Base-by-base conservation (phyloP, 1,140 invertebrate genomes). In the Drosophila kohkoa region DNA sequence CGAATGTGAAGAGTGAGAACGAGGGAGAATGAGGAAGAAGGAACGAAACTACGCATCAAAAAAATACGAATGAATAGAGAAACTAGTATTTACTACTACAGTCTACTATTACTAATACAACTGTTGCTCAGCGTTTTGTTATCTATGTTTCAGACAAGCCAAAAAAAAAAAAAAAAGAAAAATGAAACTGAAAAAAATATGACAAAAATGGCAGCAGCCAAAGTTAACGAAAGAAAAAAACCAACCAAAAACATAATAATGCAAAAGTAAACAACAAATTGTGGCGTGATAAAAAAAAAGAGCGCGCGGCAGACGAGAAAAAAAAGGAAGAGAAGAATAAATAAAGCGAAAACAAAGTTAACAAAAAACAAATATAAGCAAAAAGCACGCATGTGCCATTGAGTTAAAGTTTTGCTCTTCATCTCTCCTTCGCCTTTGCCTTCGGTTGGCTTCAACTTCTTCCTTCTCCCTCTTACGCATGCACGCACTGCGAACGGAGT, bases 261-360 rank as follows among this genome's bases (percentile, higher is more conserved):
- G 81, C 75, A 65, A 79, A 79, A 82, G 82, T 86, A 87, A 86
- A 86, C 83, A 70, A 70, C 66, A 64, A 74, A 77, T 76, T 45
- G 13, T 63, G 76, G 54, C 58, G 66, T 79, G 83, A 87, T 79
- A 87, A 69, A 83, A 72, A 63, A 83, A 73, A 64, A 67, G 59
- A 41, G 13, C 20, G 20, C 20, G 20, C 20, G 0, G 30, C 38
- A 32, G 25, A 67, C 35, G 38, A 7, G 38, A 28, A 67, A 59
- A 48, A 48, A 25, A 25, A 25, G 20, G 20, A 25, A 45, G 11
- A 62, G 49, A 28, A 28, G 35, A 38, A 38, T 10, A 38, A 38
- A 38, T 38, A 38, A 38, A 38, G 35, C 20, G 35, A 38, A 60
- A 55, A 41, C 13, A 63, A 54, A 35, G 57, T 59, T 52, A 52